Base-by-base conservation (phyloP, 2,888 invertebrate species). In the Rhogogaster chlorosoma region DNA sequence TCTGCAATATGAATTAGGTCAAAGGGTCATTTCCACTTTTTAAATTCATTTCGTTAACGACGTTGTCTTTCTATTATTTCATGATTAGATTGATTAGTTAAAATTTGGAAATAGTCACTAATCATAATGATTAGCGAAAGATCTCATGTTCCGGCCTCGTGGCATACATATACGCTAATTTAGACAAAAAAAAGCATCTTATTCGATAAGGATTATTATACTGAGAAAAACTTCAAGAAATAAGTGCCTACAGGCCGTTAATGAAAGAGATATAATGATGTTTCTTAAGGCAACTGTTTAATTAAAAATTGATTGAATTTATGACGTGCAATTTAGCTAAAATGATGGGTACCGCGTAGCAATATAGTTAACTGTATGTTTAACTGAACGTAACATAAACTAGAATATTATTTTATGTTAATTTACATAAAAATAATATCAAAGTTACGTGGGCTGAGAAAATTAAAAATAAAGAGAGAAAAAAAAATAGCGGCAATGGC, bases 171-270 rank as follows among this genome's bases (percentile, higher is more conserved):
- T n/a, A 26, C 1, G 2, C 26, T 26, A 26, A 61, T 61, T 67
- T 32, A 67, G 12, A 61, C 5, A 22, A 18, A 32, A 32, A 45
- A 7, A 29, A 29, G 53, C 29, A 77, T 77, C 49, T 53, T 53
- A 32, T 77, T 53, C n/a, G 77, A 77, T 29, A 77, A 77, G 77
- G 53, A 26, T 53, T 53, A 29, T 77, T 53, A n/a, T n/a, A 77
- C n/a, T 77, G 29, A 53, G 26, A 77, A 49, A 77, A 36, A 61
- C 70, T 67, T 64, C 32, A 75, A 80, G 38, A 85, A 42, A 53
- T 85, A 73, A 85, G 82, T 85, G 80, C 84, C 80, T 85, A 82
- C n/a, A 53, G 84, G 84, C 84, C 70, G 64, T 49, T 38, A 12
- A 70, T 53, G 29, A 64, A 64, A 78, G 22, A 64, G 64, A 38